Conservation (phyloP, 2,888 invertebrate species). For the Catocala nupta region DNA sequence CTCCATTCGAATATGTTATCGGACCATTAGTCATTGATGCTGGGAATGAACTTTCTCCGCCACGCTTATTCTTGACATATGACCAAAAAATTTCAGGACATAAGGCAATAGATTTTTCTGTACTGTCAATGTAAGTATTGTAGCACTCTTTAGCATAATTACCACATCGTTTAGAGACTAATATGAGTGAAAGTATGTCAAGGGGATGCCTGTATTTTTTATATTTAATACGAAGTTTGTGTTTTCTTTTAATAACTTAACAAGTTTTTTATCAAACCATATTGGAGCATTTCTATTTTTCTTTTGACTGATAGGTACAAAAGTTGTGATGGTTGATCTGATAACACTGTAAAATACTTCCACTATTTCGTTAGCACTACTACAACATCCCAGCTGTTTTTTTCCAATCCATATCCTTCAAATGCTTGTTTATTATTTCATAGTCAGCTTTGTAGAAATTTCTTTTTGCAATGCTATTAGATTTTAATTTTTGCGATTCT, state of each 20-base stretch:
- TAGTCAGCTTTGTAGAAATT: slow-evolving; percentile 1
- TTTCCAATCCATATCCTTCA: too few species aligned
- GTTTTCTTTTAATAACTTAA: neutral
- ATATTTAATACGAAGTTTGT: neutral
- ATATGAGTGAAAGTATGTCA: too few species aligned
- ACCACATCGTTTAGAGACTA: too few species aligned
- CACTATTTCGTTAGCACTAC: slow-evolving; percentile 2
- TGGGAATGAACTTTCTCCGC: neutral
- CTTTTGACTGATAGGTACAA: too few species aligned
- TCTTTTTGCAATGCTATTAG: neutral
- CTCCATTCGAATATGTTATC: neutral
- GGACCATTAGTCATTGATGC: neutral
- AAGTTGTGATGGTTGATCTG: neutral
- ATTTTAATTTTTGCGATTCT: too few species aligned
- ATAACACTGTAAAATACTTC: neutral
- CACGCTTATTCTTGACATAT: neutral
- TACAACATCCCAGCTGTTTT: too few species aligned
- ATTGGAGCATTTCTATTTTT: neutral
- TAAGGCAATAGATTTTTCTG: too few species aligned
- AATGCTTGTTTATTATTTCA: neutral
- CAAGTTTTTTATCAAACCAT: too few species aligned
- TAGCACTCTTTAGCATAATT: too few species aligned
- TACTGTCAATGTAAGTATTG: too few species aligned
- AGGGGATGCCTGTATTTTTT: slow-evolving; percentile 2
- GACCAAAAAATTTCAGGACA: neutral